Evolutionary conservation across 2,113 vertebrate species (phyloP).

Genomic region (Asarcornis scutulata): DNA sequence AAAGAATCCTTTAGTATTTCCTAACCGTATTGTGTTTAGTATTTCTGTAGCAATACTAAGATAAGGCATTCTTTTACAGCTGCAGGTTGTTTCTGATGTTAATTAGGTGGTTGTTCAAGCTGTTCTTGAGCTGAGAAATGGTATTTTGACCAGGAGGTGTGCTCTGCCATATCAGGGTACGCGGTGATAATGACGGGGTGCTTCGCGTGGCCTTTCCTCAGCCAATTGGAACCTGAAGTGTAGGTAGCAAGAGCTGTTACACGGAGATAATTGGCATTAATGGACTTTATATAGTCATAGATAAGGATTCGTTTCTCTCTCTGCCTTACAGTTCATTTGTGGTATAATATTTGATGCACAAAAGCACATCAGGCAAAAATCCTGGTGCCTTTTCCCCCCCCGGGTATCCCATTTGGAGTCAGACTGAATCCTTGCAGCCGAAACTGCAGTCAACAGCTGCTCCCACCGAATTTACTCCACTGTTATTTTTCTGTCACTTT

Average conservation of each 20-base stretch:
- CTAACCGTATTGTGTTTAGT: neutral
- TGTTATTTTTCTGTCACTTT: neutral
- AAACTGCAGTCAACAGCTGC: neutral
- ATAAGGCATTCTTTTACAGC: neutral
- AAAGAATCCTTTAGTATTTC: neutral
- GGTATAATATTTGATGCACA: neutral
- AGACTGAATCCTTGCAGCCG: neutral
- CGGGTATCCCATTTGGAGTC: neutral
- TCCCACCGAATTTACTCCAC: neutral
- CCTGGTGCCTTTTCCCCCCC: neutral
- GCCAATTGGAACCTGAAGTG: neutral
- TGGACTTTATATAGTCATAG: neutral
- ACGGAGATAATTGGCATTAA: neutral
- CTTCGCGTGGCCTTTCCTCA: neutral
- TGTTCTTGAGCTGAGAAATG: accelerated
- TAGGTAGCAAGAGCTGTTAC: neutral
- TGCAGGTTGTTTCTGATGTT: neutral
- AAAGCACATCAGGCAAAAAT: neutral
- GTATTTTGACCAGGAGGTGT: neutral
- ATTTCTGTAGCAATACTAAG: neutral
- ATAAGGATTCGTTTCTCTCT: neutral
- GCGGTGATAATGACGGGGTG: neutral
- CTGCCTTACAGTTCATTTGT: neutral
- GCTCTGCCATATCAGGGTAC: neutral
- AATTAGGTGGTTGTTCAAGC: neutral